Conservation (phyloP, 2,113 vertebrate genomes). For the Orcinus orca region DNA sequence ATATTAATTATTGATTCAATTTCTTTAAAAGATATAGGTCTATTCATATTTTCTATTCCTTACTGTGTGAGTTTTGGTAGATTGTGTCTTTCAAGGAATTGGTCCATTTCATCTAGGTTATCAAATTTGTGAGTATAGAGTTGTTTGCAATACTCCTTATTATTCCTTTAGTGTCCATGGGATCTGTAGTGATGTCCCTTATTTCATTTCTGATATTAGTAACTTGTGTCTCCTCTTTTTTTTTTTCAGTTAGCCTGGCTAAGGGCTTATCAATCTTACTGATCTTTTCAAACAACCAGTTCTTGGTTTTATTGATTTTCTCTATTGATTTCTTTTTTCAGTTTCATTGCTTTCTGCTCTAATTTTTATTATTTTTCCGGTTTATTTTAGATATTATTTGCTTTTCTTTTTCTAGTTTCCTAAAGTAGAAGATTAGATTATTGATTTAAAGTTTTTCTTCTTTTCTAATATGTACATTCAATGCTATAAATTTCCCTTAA, state of each 20-base stretch:
- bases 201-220: not conserved
- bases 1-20: not conserved
- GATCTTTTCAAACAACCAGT: not conserved
- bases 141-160: not conserved
- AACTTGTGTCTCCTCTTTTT: not conserved
- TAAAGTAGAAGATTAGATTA: not conserved
- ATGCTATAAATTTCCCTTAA: not conserved
- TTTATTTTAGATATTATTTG: conserved; percentile 12
- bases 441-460: not conserved
- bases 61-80: not conserved
- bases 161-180: not conserved
- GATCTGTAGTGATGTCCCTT: not conserved
- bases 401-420: not conserved
- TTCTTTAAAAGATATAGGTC: not conserved
- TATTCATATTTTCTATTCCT: not conserved
- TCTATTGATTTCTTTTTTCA: not conserved
- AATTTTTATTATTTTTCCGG: not conserved
- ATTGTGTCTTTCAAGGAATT: not conserved
- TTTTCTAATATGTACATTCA: not conserved
- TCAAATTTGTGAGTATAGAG: not conserved
- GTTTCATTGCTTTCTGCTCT: not conserved
- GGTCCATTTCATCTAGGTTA: not conserved
- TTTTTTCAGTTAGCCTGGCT: not conserved
- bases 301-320: not conserved
- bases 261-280: not conserved